A percentile compares a stretch with the other conserved stretches of the same genome.
Conservation (phyloP, 2,888 invertebrate species). For the Lathronympha strigana region DNA sequence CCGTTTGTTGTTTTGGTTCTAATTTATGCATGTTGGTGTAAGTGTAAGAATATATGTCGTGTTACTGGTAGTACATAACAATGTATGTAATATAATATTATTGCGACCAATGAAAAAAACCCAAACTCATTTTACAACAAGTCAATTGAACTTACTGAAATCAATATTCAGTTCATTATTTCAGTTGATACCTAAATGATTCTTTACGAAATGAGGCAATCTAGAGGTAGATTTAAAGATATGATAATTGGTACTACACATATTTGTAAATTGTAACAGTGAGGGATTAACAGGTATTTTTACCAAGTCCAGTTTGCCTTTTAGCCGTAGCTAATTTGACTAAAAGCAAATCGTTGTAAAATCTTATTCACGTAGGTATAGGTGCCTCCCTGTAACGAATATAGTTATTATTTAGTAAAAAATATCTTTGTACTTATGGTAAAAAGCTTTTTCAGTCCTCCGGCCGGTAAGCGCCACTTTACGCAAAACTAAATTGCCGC, state of each 20-base stretch:
- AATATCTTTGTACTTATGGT: slow-evolving; percentile 17
- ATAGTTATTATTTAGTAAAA: slow-evolving; percentile 6
- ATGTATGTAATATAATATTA: slow-evolving; percentile 40
- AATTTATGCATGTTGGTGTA: slow-evolving; percentile 66
- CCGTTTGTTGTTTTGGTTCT: slow-evolving; percentile 71
- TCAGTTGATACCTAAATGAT: slow-evolving; percentile 23
- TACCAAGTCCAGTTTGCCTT: slow-evolving; percentile 26
- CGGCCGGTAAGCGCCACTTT: too few relatives aligned
- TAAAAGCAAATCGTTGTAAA: slow-evolving; percentile 11
- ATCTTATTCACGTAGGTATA: slow-evolving; percentile 20
- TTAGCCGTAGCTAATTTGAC: slow-evolving; percentile 12
- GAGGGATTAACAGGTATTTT: slow-evolving; percentile 30
- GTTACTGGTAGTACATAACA: slow-evolving; percentile 41
- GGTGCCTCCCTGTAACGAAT: slow-evolving; percentile 29
- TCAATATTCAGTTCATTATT: slow-evolving; percentile 34
- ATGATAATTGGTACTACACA: slow-evolving; percentile 5
- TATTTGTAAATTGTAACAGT: slow-evolving; percentile 38
- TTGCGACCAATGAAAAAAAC: slow-evolving; percentile 41
- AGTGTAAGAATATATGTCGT: slow-evolving; percentile 57
- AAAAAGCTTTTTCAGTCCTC: slow-evolving; percentile 22
- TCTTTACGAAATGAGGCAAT: slow-evolving; percentile 9
- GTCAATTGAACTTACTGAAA: slow-evolving; percentile 56
- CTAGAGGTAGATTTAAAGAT: slow-evolving; percentile 21
- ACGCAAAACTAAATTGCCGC: too few relatives aligned
- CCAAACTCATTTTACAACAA: slow-evolving; percentile 49